Evolutionary conservation across 2,888 invertebrate species (phyloP), one percentile per base, ranked within the genome.

Genomic region (Meganola albula): DNA sequence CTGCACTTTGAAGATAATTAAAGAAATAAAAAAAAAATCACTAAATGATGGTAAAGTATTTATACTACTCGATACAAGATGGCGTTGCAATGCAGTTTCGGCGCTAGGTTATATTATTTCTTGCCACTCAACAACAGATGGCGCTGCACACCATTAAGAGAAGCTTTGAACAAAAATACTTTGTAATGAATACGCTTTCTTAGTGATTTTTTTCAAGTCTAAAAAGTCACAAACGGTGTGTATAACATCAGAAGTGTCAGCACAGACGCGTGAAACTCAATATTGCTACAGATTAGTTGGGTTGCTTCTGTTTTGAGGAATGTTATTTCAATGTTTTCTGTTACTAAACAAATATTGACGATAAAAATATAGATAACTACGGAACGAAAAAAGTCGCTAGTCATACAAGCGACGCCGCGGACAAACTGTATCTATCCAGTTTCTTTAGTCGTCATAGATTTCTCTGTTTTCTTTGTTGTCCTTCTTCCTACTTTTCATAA

Each of bases 221-320:
- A 8, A 23, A 36, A 44, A 34, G 35, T n/a, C n/a, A n/a, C n/a
- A n/a, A n/a, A n/a, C n/a, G 34, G 24, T 23, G 18, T n/a, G 9
- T 6, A 31, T 20, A 16, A 31, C 10, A 31, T 48, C 43, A 37
- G 33, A 37, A 32, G 42, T 52, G 44, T 28, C 9, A 24, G 29
- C 21, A 13, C 30, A 37, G 46, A 38, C 33, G 29, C 30, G 31
- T 37, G 67, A 51, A 64, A 69, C 35, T 14, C 32, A 40, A 63
- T 56, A 57, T 28, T 13, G 37, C 30, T 36, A 40, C 45, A 40
- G 41, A 51, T 48, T 28, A 37, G 34, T n/a, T n/a, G n/a, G n/a
- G n/a, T n/a, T n/a, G 41, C 39, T 43, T 41, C 44, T 64, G 63
- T 63, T 63, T 59, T 55, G 43, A 37, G 43, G 54, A 38, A 43